Evolutionary conservation across 2,888 invertebrate species (phyloP), one percentile per base, ranked within the genome.

Genomic region (Uropetala carovei): DNA sequence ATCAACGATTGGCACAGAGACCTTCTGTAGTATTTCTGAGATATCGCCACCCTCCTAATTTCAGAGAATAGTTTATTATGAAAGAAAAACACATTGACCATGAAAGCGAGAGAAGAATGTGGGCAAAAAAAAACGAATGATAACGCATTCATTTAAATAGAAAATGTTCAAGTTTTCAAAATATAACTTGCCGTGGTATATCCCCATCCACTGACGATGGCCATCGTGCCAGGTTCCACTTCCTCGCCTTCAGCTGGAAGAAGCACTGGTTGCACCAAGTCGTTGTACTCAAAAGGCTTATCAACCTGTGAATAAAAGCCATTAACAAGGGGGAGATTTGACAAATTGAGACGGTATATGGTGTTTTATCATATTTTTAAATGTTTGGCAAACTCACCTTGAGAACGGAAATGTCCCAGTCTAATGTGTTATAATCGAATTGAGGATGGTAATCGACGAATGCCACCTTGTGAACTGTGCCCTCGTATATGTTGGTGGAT

Each of bases 1-100:
- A 56, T 83, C 43, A n/a, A 56, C 43, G 7, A 83, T 43, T 18
- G 83, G 83, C 0, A 83, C n/a, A 18, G 11, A 18, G 56, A 83
- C 92, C 30, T 57, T 86, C 82, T 92, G 94, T 93, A 95, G 92
- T 1, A 91, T 22, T 57, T 96, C 95, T 5, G 83, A 16, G 9
- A 18, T 83, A 5, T 16, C 43, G 43, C 83, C 83, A 18, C 7
- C 83, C 0, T 56, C 83, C 83, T 83, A 56, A 14, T 56, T 7
- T 43, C 0, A 3, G 56, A 83, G 81, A 27, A 5, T 16, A n/a
- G 16, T 8, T 68, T 68, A 8, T n/a, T 16, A 60, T 60, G 60
- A 60, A 13, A 16, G 60, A 13, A 60, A 13, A 60, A 60, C 11
- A 13, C 11, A 60, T 60, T 60, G 10, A 60, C n/a, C n/a, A n/a